These are phyloP conservation scores for Antechinus flavipes DNA, from an alignment of 2,113 vertebrate genomes.

Conservation along the genomic window DNA sequence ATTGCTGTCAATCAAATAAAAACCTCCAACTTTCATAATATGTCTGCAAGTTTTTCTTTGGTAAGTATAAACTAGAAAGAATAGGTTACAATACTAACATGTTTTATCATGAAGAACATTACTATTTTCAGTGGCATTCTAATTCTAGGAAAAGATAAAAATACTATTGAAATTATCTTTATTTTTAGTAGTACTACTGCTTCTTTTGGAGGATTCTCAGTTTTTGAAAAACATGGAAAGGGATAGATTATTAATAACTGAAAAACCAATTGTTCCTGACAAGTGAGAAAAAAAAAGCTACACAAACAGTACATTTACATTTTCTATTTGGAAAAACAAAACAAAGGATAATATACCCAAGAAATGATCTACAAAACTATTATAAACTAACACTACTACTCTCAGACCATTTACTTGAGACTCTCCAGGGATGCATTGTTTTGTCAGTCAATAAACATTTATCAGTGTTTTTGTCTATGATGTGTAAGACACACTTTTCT, in stretches of 20 bases:
- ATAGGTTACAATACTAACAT: conserved; percentile 36
- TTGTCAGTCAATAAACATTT: neutral
- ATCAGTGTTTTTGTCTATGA: neutral
- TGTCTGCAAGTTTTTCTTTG: conserved; percentile 35
- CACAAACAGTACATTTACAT: neutral
- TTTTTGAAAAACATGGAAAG: conserved; percentile 22
- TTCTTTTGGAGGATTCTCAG: conserved; percentile 51
- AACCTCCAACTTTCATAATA: conserved; percentile 13
- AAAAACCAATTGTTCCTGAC: conserved; percentile 16
- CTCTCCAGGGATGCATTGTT: neutral
- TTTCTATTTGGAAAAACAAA: conserved; percentile 25
- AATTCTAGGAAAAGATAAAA: conserved; percentile 53
- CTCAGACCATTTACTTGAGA: neutral
- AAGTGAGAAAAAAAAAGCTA: conserved; percentile 42
- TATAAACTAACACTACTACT: neutral
- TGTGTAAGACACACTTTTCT: neutral
- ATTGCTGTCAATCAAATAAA: conserved; percentile 57
- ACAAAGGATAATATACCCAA: conserved; percentile 15
- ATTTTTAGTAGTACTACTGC: conserved; percentile 61
- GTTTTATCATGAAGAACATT: conserved; percentile 21
- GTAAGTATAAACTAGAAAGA: conserved; percentile 1
- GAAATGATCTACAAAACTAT: conserved; percentile 35
- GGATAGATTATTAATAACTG: conserved; percentile 23
- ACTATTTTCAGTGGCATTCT: conserved; percentile 44
- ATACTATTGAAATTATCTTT: conserved; percentile 40